A percentile compares a stretch with the other conserved stretches of the same genome.
phyloP scores from a whole-genome alignment of 2,888 invertebrate species.

The Mimumesa dahlbomi region DNA sequence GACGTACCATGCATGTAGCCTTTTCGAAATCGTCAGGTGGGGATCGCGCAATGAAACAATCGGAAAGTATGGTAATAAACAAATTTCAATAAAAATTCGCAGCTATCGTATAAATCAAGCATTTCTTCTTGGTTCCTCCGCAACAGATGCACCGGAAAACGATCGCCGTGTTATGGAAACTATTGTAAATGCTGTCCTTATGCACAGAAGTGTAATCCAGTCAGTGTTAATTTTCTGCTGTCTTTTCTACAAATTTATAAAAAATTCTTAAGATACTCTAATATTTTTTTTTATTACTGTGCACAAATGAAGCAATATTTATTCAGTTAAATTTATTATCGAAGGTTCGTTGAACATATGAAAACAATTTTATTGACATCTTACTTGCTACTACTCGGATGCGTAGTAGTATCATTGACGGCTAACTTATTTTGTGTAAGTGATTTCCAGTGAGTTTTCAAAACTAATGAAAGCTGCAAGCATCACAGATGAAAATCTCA shows the following conservation, averaged over 20 bases:
- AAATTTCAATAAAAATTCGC: not conserved
- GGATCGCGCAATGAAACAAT: not conserved
- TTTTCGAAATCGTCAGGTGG: not conserved
- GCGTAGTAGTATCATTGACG: not conserved
- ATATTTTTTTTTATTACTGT: too few species aligned
- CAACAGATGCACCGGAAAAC: not conserved
- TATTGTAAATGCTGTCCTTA: not conserved
- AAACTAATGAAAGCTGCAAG: too few species aligned
- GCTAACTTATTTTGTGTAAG: not conserved
- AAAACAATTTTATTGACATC: not conserved
- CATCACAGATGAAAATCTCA: too few species aligned
- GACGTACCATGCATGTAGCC: not conserved
- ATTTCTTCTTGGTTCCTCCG: not conserved
- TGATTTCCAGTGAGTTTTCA: not conserved
- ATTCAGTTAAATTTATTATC: not conserved
- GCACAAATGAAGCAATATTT: too few species aligned
- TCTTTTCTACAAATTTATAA: too few species aligned
- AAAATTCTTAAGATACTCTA: too few species aligned
- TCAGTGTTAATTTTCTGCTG: constrained; percentile 1
- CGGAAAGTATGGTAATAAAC: not conserved
- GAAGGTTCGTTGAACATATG: not conserved
- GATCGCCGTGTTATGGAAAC: too few species aligned
- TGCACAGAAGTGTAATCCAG: constrained; percentile 1
- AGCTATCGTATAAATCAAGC: not conserved
- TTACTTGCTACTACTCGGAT: not conserved